Evolutionary conservation across 2,797 vertebrate species (phyloP).

Genomic region (Oreonectes daqikongensis): DNA sequence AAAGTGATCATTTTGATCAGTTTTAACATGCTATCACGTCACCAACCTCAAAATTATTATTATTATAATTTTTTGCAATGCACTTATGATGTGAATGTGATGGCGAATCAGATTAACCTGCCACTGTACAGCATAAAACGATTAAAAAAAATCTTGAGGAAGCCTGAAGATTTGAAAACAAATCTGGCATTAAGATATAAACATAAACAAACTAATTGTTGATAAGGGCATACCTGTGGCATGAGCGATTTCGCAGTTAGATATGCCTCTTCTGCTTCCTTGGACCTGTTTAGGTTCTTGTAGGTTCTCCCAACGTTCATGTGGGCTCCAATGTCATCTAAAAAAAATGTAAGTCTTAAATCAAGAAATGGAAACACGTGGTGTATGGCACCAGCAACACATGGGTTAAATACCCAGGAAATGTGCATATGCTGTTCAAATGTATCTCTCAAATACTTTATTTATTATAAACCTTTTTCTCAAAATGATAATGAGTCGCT

Average conservation of each 20-base stretch:
- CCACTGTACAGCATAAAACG: not conserved
- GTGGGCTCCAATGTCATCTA: constrained; percentile 98
- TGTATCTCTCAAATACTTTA: not conserved
- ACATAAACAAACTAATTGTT: not conserved
- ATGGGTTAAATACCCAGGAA: too few species aligned
- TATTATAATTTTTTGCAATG: too few species aligned
- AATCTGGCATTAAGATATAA: not conserved
- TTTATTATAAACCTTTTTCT: too few species aligned
- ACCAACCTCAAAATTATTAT: too few species aligned
- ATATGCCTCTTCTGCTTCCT: constrained; percentile 95
- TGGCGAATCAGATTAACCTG: not conserved
- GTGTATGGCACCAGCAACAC: too few species aligned
- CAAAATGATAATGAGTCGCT: too few species aligned
- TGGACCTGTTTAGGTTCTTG: constrained; percentile 95
- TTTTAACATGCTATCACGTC: not conserved
- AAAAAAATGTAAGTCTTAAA: not conserved
- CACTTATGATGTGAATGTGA: not conserved
- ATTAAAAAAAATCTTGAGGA: not conserved
- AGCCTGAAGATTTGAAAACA: not conserved
- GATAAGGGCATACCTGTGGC: constrained; percentile 86
- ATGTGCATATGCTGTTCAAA: not conserved
- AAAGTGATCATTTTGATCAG: not conserved
- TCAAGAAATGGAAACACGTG: too few species aligned
- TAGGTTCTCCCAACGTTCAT: constrained; percentile 99
- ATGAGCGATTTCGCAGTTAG: constrained; percentile 95